Percentiles rank a stretch among this genome's conserved stretches.
Conservation (phyloP, 37 sponge, comb jelly and placozoan genomes). For the Mnemiopsis leidyi region DNA sequence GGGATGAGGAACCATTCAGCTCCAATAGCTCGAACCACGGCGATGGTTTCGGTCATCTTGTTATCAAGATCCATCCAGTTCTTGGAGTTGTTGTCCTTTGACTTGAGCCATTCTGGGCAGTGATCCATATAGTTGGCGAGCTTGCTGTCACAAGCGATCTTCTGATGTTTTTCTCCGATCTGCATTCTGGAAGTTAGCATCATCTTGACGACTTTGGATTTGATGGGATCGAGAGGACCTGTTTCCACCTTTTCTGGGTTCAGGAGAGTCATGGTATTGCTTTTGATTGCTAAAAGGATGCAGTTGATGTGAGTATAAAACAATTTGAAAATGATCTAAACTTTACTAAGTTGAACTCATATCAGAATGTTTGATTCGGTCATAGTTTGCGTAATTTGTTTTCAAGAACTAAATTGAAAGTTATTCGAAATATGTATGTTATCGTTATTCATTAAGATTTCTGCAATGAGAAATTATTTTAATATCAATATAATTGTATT, state of each 20-base stretch:
- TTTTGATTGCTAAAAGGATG: background rate
- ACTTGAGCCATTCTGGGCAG: conserved; percentile 35
- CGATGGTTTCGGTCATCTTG: conserved; percentile 23
- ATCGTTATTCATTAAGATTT: too few species aligned
- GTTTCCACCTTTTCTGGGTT: background rate
- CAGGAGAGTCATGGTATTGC: background rate
- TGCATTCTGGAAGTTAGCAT: conserved; percentile 18
- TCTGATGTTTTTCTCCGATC: background rate
- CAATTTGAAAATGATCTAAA: too few species aligned
- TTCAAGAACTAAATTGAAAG: too few species aligned
- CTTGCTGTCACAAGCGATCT: background rate
- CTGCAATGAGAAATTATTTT: too few species aligned
- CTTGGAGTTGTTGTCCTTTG: conserved; percentile 28
- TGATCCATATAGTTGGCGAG: conserved; percentile 33
- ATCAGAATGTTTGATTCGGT: too few species aligned
- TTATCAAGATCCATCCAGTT: conserved; percentile 58
- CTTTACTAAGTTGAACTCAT: too few species aligned
- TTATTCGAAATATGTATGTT: too few species aligned
- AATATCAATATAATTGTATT: too few species aligned
- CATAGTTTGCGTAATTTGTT: too few species aligned
- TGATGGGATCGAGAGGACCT: background rate
- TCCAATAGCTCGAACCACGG: background rate
- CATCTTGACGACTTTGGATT: conserved; percentile 19
- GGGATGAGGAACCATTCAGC: conserved; percentile 14
- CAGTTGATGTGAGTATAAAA: too few species aligned